These are phyloP conservation scores for Pseudochirops cupreus DNA, from an alignment of 2,797 vertebrate genomes.

Conservation along the genomic window DNA sequence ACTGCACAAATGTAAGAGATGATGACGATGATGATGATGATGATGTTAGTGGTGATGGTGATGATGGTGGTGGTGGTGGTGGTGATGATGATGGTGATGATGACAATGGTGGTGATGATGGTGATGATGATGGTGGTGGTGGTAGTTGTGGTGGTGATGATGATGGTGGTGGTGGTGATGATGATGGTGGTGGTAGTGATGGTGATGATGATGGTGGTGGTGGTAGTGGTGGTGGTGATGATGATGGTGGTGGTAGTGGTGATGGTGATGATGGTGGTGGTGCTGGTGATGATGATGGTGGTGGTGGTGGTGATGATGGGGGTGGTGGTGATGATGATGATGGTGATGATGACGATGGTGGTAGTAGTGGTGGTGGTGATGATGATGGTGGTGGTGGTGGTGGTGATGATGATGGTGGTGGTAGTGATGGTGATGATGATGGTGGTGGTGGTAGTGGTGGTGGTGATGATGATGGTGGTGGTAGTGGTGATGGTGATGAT, in stretches of 20 bases:
- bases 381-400: background rate
- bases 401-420: background rate
- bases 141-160: no score
- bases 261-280: background rate
- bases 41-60: background rate
- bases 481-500: background rate
- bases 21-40: background rate
- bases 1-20: background rate
- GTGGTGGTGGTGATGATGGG: no score
- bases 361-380: background rate
- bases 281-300: background rate
- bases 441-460: background rate
- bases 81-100: background rate
- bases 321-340: background rate
- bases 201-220: background rate
- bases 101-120: background rate
- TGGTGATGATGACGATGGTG: background rate
- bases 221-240: no score
- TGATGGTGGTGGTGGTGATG: background rate
- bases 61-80: background rate
- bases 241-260: no score
- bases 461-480: background rate
- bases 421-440: background rate
- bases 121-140: background rate
- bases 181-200: no score